Conservation (phyloP, 1,140 invertebrate species). For the Eupeodes corollae region DNA sequence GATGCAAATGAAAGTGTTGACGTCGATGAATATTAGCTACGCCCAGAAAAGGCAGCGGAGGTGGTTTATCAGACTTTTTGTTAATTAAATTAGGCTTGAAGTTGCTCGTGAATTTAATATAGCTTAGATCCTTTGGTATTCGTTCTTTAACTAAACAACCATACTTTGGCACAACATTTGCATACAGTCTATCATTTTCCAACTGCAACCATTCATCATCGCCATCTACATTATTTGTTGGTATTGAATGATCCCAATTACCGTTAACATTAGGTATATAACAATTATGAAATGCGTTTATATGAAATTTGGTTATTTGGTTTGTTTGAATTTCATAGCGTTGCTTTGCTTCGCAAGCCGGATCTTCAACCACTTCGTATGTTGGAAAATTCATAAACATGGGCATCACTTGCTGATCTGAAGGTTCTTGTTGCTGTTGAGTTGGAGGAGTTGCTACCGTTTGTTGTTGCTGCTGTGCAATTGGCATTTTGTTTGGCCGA, state of each 20-base stretch:
- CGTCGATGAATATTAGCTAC: constrained; percentile 5
- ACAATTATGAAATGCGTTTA: constrained; percentile 34
- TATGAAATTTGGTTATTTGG: constrained; percentile 26
- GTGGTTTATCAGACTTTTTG: too few species aligned
- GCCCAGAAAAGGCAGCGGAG: constrained; percentile 15
- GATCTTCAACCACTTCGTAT: constrained; percentile 20
- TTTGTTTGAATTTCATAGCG: constrained; percentile 24
- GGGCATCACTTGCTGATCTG: too few species aligned
- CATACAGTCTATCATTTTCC: background rate
- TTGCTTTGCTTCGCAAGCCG: constrained; percentile 30
- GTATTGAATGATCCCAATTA: constrained; percentile 38
- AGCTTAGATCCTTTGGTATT: constrained; percentile 29
- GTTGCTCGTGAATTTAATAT: constrained; percentile 9
- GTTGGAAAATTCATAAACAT: background rate
- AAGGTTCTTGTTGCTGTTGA: too few species aligned
- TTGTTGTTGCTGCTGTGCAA: too few species aligned
- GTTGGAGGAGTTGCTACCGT: too few species aligned
- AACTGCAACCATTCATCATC: too few species aligned
- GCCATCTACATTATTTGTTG: background rate
- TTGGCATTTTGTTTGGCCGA: too few species aligned
- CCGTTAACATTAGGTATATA: constrained; percentile 49
- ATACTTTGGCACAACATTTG: constrained; percentile 31
- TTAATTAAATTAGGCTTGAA: background rate
- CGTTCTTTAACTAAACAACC: constrained; percentile 18
- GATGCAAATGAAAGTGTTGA: too few species aligned